Base-by-base conservation (phyloP, 2,113 vertebrate genomes). In the Myiopsitta monachus region DNA sequence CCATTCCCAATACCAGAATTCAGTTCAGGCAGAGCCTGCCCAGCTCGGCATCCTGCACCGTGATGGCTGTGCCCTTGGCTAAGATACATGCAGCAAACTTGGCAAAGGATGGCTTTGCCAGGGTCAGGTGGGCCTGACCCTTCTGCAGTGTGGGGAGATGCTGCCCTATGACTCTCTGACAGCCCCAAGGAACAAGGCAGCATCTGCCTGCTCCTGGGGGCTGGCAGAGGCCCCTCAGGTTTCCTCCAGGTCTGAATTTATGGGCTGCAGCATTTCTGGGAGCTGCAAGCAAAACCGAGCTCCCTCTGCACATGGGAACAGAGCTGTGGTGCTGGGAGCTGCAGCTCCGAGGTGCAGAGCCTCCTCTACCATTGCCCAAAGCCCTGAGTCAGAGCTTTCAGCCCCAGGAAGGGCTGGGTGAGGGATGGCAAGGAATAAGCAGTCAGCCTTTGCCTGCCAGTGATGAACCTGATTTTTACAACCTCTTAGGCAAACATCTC, bases 371-470 rank as follows among this genome's bases (percentile, higher is more conserved):
- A 43, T 11, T 0, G 1, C 46, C 43, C 72, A 90, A 88, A 95
- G 51, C 92, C 87, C 90, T 64, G 87, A 90, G 33, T 94, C 81
- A 88, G 88, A 54, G 68, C 44, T 92, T 92, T 94, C 66, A 66
- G 57, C 36, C 28, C 11, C 1, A 1, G 8, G 21, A 14, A 89
- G 27, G 24, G 61, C 69, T 84, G 41, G 33, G n/a, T 5, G 15
- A 73, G 41, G 52, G 19, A 83, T 6, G 24, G 46, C 69, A 74
- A 33, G 55, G 64, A 90, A 61, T 6, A 12, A 4, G 27, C 79
- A 7, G 3, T 11, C 41, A 70, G 18, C 31, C 46, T 66, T 74
- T 41, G 44, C 68, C 75, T 88, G 61, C 52, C 57, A 38, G 79
- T 31, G 52, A 62, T 47, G 81, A 83, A 67, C 10, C 59, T 14